These are phyloP conservation scores for Lasioglossum lativentre DNA, from an alignment of 2,888 invertebrate species.

Conservation along the genomic window DNA sequence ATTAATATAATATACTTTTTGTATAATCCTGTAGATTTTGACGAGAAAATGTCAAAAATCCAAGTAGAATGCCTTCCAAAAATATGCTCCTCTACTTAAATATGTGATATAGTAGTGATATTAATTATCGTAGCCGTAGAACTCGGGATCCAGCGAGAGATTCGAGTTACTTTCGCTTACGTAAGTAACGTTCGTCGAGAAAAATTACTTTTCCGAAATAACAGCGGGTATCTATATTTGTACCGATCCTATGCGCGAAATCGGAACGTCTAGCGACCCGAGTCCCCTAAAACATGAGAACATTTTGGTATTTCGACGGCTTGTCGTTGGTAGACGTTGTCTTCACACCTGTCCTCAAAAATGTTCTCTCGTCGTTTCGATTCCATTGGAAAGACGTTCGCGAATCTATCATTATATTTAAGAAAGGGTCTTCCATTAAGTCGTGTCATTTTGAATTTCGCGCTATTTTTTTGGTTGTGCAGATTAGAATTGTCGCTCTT, in stretches of 20 bases:
- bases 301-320: conserved; percentile 4
- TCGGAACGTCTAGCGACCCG: neutral
- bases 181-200: conserved; percentile 17
- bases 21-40: no score
- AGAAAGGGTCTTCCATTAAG: no score
- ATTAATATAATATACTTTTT: no score
- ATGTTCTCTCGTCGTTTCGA: neutral
- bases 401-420: no score
- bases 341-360: neutral
- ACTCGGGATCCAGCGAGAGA: neutral
- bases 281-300: neutral
- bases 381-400: no score
- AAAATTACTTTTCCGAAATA: conserved; percentile 34
- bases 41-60: no score
- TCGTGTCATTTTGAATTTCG: no score
- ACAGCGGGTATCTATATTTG: conserved; percentile 32
- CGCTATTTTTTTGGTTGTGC: no score
- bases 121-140: neutral
- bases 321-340: neutral
- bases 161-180: conserved; percentile 21
- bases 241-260: neutral
- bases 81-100: neutral
- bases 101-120: neutral
- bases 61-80: no score
- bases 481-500: no score